Base-by-base conservation (phyloP, 2,888 invertebrate species). In the Sphaerophoria rueppellii region DNA sequence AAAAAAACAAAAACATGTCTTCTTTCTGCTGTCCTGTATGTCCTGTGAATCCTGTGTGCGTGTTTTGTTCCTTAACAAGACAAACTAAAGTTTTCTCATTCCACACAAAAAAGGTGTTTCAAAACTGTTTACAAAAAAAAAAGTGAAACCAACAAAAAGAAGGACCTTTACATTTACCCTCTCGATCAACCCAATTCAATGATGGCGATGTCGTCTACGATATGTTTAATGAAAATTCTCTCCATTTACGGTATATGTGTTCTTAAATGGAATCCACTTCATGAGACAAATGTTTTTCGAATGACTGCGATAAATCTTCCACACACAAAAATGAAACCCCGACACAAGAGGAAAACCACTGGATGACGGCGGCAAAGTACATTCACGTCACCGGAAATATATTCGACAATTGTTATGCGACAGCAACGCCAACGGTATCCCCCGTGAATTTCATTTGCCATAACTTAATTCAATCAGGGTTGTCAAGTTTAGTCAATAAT, bases 201-300 rank as follows among this genome's bases (percentile, higher is more conserved):
- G 58, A 24, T 63, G 34, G 48, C 60, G 72, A 76, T 70, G 72
- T 65, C 65, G 67, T 71, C 60, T 55, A 61, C 61, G 72, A 85
- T 80, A 69, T 76, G 81, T 85, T 85, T 77, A 77, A 63, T 63
- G 76, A 85, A 85, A 81, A 76, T 85, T 83, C 80, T 24, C 24
- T 46, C 81, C 81, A 73, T 81, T 85, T 80, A 73, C 81, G 76
- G 24, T 24, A 73, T 67, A 54, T 55, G 57, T 85, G 73, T 81
- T 65, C 76, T 70, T 63, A 77, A 85, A 85, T 85, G 81, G 81
- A 85, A 85, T 81, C 77, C 81, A 85, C 81, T 85, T 77, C 77
- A 69, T 16, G 76, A 81, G 85, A 85, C 81, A 81, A 85, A 85
- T 85, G 85, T 65, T 81, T 81, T 85, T 63, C 70, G 77, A 85